Conservation (phyloP, 2,113 vertebrate species). For the Tangachromis dhanisi region DNA sequence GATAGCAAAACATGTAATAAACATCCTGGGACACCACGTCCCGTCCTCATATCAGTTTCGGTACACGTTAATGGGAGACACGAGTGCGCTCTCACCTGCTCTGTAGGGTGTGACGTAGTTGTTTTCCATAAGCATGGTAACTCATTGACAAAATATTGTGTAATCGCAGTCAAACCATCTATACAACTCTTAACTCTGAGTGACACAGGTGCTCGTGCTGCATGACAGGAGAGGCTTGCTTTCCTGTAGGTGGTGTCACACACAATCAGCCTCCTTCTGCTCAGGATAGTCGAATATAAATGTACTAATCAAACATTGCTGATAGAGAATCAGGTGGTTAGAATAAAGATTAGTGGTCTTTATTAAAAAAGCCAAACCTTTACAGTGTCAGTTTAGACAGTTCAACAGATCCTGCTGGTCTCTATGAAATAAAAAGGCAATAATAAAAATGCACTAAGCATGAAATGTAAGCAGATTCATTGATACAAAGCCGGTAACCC, state of each 20-base stretch:
- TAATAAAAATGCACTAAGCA: neutral
- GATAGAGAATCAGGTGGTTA: neutral
- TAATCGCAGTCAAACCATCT: neutral
- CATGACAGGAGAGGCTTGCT: neutral
- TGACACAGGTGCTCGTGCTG: neutral
- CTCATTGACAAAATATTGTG: neutral
- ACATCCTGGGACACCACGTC: conserved; percentile 3
- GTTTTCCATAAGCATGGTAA: neutral
- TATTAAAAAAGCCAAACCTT: neutral
- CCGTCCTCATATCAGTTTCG: neutral
- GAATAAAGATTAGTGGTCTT: neutral
- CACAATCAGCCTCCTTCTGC: neutral
- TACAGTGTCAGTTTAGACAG: neutral
- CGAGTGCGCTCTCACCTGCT: neutral
- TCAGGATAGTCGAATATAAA: neutral
- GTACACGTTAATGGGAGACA: neutral
- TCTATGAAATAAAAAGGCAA: neutral
- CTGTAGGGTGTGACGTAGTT: neutral
- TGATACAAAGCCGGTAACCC: neutral
- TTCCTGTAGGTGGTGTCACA: neutral
- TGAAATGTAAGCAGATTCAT: neutral
- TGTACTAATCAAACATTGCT: neutral
- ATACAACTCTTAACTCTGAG: neutral
- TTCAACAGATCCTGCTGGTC: neutral
- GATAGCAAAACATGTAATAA: neutral